Evolutionary conservation across 2,113 vertebrate genomes (phyloP).

Genomic region (Monarcha castaneiventris): DNA sequence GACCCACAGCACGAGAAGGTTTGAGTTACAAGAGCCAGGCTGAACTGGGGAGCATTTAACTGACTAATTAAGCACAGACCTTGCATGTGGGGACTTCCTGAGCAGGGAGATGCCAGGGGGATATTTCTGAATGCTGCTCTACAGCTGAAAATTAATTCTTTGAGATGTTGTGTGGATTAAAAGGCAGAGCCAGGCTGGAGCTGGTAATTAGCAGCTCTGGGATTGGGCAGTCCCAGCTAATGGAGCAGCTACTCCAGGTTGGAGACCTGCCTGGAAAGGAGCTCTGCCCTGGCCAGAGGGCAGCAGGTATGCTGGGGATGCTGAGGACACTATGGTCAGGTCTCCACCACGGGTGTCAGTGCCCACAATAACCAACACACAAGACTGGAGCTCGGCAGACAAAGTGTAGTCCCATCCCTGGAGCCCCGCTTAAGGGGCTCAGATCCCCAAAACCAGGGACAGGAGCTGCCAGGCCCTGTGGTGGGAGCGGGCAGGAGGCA

Average conservation of each 20-base stretch:
- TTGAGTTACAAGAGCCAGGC: neutral
- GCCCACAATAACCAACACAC: fast-evolving
- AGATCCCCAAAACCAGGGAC: too few species aligned
- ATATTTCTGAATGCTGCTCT: neutral
- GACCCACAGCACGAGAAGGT: neutral
- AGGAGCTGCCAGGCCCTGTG: neutral
- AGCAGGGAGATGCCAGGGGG: neutral
- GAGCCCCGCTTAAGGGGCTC: neutral
- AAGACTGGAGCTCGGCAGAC: fast-evolving
- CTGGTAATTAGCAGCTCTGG: slow-evolving; percentile 13
- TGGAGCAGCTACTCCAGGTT: neutral
- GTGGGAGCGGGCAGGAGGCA: fast-evolving
- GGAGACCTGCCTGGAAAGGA: neutral
- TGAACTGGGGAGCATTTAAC: neutral
- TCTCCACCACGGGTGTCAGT: neutral
- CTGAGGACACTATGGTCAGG: fast-evolving
- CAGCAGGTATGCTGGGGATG: fast-evolving
- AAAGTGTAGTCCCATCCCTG: neutral
- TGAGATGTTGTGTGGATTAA: neutral
- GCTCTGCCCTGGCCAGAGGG: neutral
- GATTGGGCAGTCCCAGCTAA: neutral
- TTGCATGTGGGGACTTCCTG: neutral
- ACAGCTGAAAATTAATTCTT: slow-evolving; percentile 18
- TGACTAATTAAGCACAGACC: neutral
- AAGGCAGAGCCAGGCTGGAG: neutral